Evolutionary conservation across 2,797 vertebrate genomes (phyloP), one percentile per base, ranked within the genome.

Genomic region (Halcyon chelicuti): DNA sequence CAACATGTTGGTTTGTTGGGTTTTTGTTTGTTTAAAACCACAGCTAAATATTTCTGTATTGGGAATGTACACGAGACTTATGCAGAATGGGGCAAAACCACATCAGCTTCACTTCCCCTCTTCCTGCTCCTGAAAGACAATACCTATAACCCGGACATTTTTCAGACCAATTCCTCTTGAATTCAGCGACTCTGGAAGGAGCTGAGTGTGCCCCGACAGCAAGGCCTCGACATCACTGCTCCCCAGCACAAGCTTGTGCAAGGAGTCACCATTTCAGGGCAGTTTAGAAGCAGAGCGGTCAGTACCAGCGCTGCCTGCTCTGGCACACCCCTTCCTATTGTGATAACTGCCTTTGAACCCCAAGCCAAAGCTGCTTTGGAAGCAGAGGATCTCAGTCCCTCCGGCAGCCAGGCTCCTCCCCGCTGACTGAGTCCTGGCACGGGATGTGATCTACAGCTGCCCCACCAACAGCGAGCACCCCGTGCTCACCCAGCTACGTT

Each of bases 1-100:
- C 23, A 74, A 25, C 23, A 7, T 4, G 2, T 10, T 26, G 15
- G 11, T 31, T 25, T 63, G 7, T 9, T 67, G 18, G 1, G 19
- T 67, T 3, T 51, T 28, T 51, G 49, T 25, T 54, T 52, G 11
- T 60, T 75, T 6, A 76, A 86, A 47, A 57, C 10, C 37, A 60
- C 31, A 76, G 42, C 25, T 35, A 80, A 71, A 22, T 37, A 40
- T 26, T 93, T 84, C 66, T 74, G 47, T 84, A 68, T 37, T 17
- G 65, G 2, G 0, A 72, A 80, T 1, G 7, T 16, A 31, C 13
- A 42, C 0, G 0, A 62, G 42, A 58, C 25, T 84, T 18, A 31
- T 0, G 8, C 44, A 81, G 62, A 75, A 81, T 5, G 51, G 39
- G 62, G 14, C 33, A 79, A 86, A 89, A 55, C 16, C 2, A 1